Evolutionary conservation across 1,140 invertebrate species (phyloP), one percentile per base, ranked within the genome.

Genomic region (Drosophila saltans): DNA sequence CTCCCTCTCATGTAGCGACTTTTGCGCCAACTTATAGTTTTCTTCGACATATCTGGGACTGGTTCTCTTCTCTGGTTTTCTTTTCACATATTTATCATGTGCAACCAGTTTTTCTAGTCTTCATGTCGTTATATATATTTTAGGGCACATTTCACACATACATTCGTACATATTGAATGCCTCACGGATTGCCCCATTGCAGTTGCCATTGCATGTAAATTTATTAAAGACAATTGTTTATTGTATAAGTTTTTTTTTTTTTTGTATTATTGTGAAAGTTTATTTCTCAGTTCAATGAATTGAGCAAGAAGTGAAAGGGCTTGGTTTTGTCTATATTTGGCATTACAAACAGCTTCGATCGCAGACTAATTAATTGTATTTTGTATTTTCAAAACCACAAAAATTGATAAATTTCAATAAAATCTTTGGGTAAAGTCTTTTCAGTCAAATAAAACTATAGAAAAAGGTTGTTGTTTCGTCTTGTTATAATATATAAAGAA

Each of bases 301-400:
- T 59, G 36, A 40, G 33, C 57, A 59, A 59, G 36, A 59, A 59
- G 57, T 59, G 57, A 59, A 59, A 59, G 57, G 57, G 57, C 36
- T 59, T 59, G 36, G 16, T 26, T 1, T 36, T 48, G 9, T 10
- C 57, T 16, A 21, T 26, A 24, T 59, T 59, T 59, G 36, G 57
- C 33, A 59, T 39, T 24, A 10, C 2, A 10, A 10, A 24, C 21
- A 52, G 45, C 1, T 7, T 26, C 24, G 45, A n/a, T 48, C 1
- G 16, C 0, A 24, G 16, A 33, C 4, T 39, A 36, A 26, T 26
- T 45, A 24, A 24, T 8, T 9, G 2, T 24, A 52, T 6, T 48
- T 52, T 0, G 2, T 10, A 10, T 9, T 2, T 48, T 16, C 2
- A 52, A 24, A 43, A 16, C 1, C 41, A 11, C 2, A 30, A 30